Evolutionary conservation across 2,113 vertebrate genomes (phyloP), one percentile per base, ranked within the genome.

Genomic region (Cavia aperea): DNA sequence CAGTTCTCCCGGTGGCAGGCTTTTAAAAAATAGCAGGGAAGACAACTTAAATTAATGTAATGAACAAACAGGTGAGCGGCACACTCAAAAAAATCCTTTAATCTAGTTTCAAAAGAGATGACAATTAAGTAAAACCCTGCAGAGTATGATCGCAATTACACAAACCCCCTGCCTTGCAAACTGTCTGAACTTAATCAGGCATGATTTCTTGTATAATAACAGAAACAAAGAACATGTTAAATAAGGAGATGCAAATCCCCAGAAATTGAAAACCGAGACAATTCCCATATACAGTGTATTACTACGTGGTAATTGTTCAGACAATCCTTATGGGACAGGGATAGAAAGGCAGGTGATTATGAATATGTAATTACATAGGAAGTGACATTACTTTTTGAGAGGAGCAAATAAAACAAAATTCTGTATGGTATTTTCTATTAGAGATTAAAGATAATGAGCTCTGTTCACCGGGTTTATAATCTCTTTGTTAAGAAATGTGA

Each of bases 21-120:
- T 95, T 94, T 97, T 93, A 89, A 96, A 63, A 94, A 96, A 95
- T 65, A 93, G 26, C 54, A 90, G 16, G 81, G 51, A 85, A 88
- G 85, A 94, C 90, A 90, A 92, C 60, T 89, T 95, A 95, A 94
- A 96, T 96, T 96, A 97, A 95, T 92, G 56, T 94, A 94, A 96
- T 94, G 93, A 97, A 95, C 93, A 96, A 95, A 96, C 90, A 92
- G 88, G 92, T 95, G 14, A 58, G 26, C 89, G 92, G 16, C 66
- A 60, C 1, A 86, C 4, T 9, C 0, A 91, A 93, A 90, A 87
- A 94, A 91, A 79, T 79, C 29, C 21, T 81, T 94, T 96, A 83
- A 95, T 92, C 92, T 95, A 77, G 68, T 90, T 97, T 95, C 62
- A 83, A 88, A 97, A 92, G 58, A 93, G 85, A 92, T 94, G 95